Conservation (phyloP, 1,140 invertebrate species). For the Lysiphlebus fabarum region DNA sequence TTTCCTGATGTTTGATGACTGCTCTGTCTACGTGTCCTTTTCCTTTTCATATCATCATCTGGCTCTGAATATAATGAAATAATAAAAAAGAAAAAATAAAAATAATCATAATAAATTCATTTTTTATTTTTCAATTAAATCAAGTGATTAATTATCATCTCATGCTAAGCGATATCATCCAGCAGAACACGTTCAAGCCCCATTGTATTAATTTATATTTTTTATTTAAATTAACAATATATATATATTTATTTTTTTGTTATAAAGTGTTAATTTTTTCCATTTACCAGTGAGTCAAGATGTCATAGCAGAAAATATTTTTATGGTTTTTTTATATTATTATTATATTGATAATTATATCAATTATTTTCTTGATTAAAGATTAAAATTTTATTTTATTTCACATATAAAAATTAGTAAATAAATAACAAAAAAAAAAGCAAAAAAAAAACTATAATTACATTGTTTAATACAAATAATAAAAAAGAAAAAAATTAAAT, state of each 20-base stretch:
- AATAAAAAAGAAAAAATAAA: constrained; percentile 30
- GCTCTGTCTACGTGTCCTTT: constrained; percentile 44
- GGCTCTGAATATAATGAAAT: constrained; percentile 42
- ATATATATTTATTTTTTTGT: constrained; percentile 12
- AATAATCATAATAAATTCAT: constrained; percentile 32
- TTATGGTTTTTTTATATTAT: no score
- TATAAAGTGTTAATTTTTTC: constrained; percentile 33
- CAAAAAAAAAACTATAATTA: no score
- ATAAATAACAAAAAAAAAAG: no score
- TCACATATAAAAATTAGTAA: no score
- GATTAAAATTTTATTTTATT: no score
- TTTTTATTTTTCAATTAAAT: constrained; percentile 3
- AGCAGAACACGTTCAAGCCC: constrained; percentile 12
- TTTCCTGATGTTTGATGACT: no score
- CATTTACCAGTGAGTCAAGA: constrained; percentile 39
- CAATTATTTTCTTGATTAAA: no score
- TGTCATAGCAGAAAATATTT: constrained; percentile 11
- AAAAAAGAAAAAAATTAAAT: no score
- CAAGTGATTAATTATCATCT: constrained; percentile 12
- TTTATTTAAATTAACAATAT: neutral
- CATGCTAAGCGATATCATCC: constrained; percentile 36
- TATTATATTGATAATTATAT: no score
- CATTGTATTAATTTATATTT: constrained; percentile 3
- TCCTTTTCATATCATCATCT: constrained; percentile 48
- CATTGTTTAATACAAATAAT: no score